Evolutionary conservation across 2,797 vertebrate species (phyloP).

Genomic region (Neostethus bicornis): DNA sequence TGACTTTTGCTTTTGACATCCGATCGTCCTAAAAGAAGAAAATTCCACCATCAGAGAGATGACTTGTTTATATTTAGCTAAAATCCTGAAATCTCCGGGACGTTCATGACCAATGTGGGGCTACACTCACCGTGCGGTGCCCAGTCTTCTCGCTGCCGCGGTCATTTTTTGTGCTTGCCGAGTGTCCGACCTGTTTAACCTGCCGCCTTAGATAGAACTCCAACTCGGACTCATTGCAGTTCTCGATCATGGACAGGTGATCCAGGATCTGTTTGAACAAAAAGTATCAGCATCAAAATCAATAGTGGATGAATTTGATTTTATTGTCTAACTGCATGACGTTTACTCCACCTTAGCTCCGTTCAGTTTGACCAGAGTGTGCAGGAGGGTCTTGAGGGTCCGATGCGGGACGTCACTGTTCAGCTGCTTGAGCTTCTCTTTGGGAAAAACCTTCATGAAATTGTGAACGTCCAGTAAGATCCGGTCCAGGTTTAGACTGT

Average conservation of each 20-base stretch:
- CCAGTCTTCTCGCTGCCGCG: conserved; percentile 91
- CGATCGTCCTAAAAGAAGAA: conserved; percentile 86
- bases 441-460: conserved; percentile 98
- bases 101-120: too few relatives aligned
- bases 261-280: conserved; percentile 87
- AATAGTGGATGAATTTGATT: too few relatives aligned
- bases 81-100: too few relatives aligned
- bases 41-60: background rate
- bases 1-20: conserved; percentile 94
- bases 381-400: conserved; percentile 93
- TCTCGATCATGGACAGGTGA: conserved; percentile 97
- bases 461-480: conserved; percentile 95
- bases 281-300: too few relatives aligned
- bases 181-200: conserved; percentile 90
- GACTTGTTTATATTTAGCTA: too few relatives aligned
- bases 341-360: conserved; percentile 89
- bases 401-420: conserved; percentile 95
- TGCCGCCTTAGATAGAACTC: conserved; percentile 90
- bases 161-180: conserved; percentile 86
- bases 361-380: conserved; percentile 93
- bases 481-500: conserved; percentile 93
- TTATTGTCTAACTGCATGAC: background rate
- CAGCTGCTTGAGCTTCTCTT: conserved; percentile 95
- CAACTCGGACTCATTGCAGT: conserved; percentile 95
- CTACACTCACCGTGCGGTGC: conserved; percentile 67